Conservation (phyloP, 2,113 vertebrate genomes). For the Oceanites oceanicus region DNA sequence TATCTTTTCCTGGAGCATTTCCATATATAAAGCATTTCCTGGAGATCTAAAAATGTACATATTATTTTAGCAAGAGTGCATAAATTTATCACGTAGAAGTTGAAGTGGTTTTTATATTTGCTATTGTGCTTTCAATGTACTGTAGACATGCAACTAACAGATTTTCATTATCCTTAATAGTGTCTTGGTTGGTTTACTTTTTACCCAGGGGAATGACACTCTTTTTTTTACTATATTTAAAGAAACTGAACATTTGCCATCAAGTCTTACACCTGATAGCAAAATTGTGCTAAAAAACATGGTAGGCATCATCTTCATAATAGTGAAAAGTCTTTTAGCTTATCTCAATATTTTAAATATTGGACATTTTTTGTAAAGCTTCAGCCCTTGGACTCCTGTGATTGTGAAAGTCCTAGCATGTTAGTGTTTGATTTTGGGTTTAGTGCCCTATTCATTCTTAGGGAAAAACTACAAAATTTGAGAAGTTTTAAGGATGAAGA, state of each 20-base stretch:
- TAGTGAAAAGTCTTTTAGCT: background rate
- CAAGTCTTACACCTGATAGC: accelerated
- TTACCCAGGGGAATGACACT: background rate
- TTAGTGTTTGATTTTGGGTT: background rate
- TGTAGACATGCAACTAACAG: background rate
- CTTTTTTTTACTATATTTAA: background rate
- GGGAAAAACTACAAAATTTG: background rate
- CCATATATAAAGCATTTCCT: background rate
- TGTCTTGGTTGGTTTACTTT: background rate
- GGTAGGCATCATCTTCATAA: background rate
- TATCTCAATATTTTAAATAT: background rate
- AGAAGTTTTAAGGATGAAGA: background rate
- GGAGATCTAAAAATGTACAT: background rate
- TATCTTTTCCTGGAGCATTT: background rate
- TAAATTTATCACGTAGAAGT: background rate
- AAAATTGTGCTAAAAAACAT: background rate
- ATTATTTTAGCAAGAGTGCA: background rate
- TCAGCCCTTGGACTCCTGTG: background rate
- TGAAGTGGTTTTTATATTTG: background rate
- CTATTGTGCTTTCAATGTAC: background rate
- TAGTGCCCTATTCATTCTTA: background rate
- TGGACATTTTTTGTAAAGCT: background rate
- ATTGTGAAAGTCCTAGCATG: background rate
- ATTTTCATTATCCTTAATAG: background rate
- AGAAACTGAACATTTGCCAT: background rate